Base-by-base conservation (phyloP, 1,140 invertebrate genomes). In the Halictus rubicundus region DNA sequence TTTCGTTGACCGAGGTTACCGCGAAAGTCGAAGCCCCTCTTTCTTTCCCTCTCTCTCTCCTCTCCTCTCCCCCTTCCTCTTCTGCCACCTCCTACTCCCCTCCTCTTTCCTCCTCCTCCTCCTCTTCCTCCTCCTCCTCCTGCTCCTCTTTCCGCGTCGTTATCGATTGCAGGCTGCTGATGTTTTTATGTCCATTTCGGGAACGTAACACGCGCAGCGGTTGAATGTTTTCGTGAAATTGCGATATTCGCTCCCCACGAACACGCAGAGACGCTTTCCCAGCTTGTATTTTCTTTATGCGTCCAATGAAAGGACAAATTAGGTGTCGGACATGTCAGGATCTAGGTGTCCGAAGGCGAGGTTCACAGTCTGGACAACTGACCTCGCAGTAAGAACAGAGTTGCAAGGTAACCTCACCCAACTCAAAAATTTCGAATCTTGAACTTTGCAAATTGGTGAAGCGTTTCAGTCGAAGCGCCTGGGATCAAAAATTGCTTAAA, bases 181-280 rank as follows among this genome's bases (percentile, higher is more conserved):
- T 78, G 68, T 78, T 72, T 78, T 78, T 72, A 72, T 60, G 75
- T 59, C 23, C 75, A 78, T 78, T 68, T 63, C 75, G 59, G 21
- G 66, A 77, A 61, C 60, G 57, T 70, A 52, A 39, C 27, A 75
- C 71, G 63, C 73, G 75, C 59, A 78, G 32, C 42, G 27, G 42
- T 78, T n/a, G 39, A 63, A 71, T 52, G 32, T 27, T 78, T 71
- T 27, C 46, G 23, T 25, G 59, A 78, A 78, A 78, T 70, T 63
- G 46, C 59, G 49, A 14, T 39, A 27, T 21, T 49, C 32, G 21
- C 21, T 16, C 63, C 19, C n/a, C 32, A 25, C 32, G 16, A 9
- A 32, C 6, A 7, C 21, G 60, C 21, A 19, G 25, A 27, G 12
- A 32, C 4, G 25, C 60, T 6, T 32, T 32, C 16, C 2, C 2